Conservation (phyloP, 2,797 vertebrate genomes). For the Acrocephalus scirpaceus region DNA sequence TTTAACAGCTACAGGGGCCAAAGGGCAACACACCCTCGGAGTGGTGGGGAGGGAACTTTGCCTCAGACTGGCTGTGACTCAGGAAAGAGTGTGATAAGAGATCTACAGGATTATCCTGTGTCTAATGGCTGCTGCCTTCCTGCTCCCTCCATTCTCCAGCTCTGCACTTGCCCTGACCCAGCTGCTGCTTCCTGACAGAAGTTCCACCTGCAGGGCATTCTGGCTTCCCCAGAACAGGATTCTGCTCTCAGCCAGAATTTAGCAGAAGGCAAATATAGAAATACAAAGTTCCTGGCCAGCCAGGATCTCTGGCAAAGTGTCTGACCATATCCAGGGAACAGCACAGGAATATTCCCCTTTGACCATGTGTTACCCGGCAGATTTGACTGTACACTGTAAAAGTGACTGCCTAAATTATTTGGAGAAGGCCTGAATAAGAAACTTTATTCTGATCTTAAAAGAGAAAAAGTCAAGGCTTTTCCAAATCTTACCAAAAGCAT, state of each 20-base stretch:
- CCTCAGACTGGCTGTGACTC: not conserved
- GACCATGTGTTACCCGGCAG: not conserved
- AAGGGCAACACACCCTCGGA: not conserved
- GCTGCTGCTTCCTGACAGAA: not conserved
- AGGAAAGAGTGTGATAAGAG: not conserved
- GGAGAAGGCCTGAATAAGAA: not conserved
- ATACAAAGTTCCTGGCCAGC: not conserved
- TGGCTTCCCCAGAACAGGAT: not conserved
- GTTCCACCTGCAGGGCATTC: not conserved
- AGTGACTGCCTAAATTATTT: not conserved
- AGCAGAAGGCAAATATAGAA: not conserved
- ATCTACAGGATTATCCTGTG: not conserved
- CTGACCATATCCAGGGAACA: not conserved
- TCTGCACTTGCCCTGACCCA: not conserved
- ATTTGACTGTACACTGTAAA: not conserved
- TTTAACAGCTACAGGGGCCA: not conserved
- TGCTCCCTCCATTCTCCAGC: not conserved
- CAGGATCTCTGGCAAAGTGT: not conserved
- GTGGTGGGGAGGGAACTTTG: not conserved
- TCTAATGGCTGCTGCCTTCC: not conserved
- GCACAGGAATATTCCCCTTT: not conserved
- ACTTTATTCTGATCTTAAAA: conserved; percentile 25
- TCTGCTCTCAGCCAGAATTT: not conserved
- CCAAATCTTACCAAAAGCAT: not conserved
- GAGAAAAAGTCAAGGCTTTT: not conserved